Evolutionary conservation across 2,113 vertebrate genomes (phyloP).

Genomic region (Martes martes): DNA sequence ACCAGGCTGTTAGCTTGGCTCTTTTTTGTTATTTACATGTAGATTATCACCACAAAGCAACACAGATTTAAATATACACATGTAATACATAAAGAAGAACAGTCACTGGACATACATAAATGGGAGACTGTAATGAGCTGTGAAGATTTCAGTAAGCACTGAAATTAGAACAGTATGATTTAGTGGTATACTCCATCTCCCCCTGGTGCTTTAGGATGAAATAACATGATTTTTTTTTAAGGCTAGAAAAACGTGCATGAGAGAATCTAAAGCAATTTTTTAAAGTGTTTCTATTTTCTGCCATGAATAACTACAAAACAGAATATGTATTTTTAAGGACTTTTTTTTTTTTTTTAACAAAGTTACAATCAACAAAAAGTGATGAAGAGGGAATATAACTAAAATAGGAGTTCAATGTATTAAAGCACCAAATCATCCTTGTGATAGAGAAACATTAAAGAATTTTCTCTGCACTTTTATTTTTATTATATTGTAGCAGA

Average conservation of each 20-base stretch:
- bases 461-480: neutral
- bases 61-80: neutral
- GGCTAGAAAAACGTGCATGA: neutral
- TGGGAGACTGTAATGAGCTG: neutral
- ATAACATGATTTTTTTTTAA: constrained; percentile 32
- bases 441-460: neutral
- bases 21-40: neutral
- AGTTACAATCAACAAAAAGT: neutral
- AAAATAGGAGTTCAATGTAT: neutral
- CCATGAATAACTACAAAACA: constrained; percentile 39
- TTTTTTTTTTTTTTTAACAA: constrained; percentile 23
- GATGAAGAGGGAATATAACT: neutral
- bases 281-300: constrained; percentile 31
- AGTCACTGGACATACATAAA: neutral
- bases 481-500: constrained; percentile 14
- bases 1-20: neutral
- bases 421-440: neutral
- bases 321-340: constrained; percentile 5
- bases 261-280: constrained; percentile 1
- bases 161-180: neutral
- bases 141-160: neutral
- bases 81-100: neutral
- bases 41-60: neutral
- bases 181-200: constrained; percentile 49
- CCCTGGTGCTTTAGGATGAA: constrained; percentile 43